Conservation (phyloP, 30 jellyfish, hydroid and myxozoan genomes). For the Aurelia sp. region DNA sequence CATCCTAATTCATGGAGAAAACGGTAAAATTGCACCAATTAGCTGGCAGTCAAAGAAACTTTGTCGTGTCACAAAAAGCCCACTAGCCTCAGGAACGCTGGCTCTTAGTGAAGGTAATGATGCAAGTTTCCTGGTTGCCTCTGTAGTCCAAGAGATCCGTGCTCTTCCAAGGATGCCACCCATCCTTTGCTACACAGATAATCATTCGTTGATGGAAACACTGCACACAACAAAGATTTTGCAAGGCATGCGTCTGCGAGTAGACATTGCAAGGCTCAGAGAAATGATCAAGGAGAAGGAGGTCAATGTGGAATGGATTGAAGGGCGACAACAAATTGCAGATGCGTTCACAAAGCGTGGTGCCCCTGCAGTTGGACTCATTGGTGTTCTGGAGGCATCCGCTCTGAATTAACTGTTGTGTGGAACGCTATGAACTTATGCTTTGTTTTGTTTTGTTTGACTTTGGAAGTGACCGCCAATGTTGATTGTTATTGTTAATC, state of each 20-base stretch:
- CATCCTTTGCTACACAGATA: neutral
- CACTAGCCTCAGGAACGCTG: constrained; percentile 28
- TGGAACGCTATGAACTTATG: neutral
- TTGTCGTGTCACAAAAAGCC: constrained; percentile 26
- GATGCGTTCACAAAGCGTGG: constrained; percentile 5
- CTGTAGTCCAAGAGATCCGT: neutral
- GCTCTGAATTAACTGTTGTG: neutral
- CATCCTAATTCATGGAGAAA: neutral
- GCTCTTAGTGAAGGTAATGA: neutral
- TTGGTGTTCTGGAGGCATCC: neutral
- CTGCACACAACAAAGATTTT: constrained; percentile 2
- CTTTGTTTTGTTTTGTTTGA: too few relatives aligned
- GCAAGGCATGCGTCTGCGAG: neutral
- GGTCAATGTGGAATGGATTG: neutral
- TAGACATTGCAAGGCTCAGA: neutral
- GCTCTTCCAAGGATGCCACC: neutral
- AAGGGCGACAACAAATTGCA: neutral
- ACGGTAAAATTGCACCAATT: constrained; percentile 17
- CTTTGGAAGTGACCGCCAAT: too few relatives aligned
- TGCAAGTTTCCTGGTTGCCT: neutral
- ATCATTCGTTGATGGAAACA: constrained; percentile 11
- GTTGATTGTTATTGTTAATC: too few relatives aligned
- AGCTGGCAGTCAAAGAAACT: constrained; percentile 24
- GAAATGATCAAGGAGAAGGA: neutral
- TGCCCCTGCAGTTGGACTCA: neutral